These are phyloP conservation scores for Mandrillus leucophaeus DNA, from an alignment of 2,113 vertebrate species.

Conservation along the genomic window DNA sequence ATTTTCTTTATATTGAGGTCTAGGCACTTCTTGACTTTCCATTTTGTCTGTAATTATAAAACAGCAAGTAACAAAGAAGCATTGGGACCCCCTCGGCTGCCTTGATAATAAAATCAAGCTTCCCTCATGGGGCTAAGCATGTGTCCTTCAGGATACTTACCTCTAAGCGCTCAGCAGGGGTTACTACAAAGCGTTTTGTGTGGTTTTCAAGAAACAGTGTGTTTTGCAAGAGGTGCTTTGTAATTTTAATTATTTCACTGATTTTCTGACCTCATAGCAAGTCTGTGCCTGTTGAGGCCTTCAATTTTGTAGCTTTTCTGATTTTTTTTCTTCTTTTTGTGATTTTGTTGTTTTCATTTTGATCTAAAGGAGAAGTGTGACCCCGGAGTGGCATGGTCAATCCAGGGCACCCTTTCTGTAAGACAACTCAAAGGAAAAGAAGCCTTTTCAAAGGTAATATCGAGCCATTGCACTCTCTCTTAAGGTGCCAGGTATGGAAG, in stretches of 20 bases:
- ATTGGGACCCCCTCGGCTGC: slow-evolving; percentile 61
- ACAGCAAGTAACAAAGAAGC: slow-evolving; percentile 74
- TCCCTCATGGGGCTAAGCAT: slow-evolving; percentile 57
- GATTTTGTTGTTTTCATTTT: slow-evolving; percentile 57
- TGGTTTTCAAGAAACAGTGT: slow-evolving; percentile 61
- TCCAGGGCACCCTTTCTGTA: slow-evolving; percentile 64
- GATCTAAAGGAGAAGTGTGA: slow-evolving; percentile 54
- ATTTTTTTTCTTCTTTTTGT: slow-evolving; percentile 1
- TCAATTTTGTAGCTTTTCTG: slow-evolving; percentile 62
- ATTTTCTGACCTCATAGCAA: slow-evolving; percentile 64
- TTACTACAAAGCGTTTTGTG: slow-evolving; percentile 62
- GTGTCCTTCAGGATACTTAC: slow-evolving; percentile 68
- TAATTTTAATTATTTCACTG: slow-evolving; percentile 74
- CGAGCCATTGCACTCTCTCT: slow-evolving; percentile 19
- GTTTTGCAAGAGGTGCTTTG: slow-evolving; percentile 76
- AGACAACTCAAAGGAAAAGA: slow-evolving; percentile 45
- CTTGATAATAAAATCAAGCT: slow-evolving; percentile 66
- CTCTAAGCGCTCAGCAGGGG: slow-evolving; percentile 50
- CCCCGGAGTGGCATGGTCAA: slow-evolving; percentile 44
- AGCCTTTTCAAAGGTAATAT: slow-evolving; percentile 35
- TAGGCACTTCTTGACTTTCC: slow-evolving; percentile 72
- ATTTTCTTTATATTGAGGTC: slow-evolving; percentile 77
- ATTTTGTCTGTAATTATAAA: slow-evolving; percentile 83
- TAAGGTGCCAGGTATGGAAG: background rate
- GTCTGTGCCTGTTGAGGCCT: slow-evolving; percentile 47